Evolutionary conservation across 1,140 invertebrate genomes (phyloP).

Genomic region (Drosophila subpulchrella): DNA sequence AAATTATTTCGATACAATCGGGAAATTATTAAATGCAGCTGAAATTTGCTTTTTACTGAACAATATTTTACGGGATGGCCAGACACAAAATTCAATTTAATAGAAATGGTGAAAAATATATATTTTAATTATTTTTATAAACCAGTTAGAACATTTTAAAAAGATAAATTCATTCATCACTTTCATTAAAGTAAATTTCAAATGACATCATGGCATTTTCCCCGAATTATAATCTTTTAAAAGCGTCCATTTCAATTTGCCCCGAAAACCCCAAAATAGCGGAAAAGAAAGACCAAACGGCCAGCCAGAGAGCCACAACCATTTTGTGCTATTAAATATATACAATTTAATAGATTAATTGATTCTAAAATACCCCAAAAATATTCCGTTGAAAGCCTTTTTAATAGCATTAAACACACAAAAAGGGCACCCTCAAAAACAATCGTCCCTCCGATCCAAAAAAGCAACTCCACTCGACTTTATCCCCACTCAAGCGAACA

Average conservation of each 20-base stretch:
- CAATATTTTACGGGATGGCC: no score
- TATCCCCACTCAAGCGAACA: constrained; percentile 20
- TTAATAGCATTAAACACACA: constrained; percentile 44
- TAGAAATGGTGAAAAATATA: no score
- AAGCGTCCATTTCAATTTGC: constrained; percentile 8
- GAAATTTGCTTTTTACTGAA: no score
- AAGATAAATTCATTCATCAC: not conserved
- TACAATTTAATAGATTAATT: constrained; percentile 51
- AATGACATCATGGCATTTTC: not conserved
- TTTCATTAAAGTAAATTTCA: not conserved
- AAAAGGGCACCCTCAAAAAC: constrained; percentile 28
- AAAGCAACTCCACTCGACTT: constrained; percentile 13
- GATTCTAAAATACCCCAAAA: constrained; percentile 43
- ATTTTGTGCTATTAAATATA: constrained; percentile 40
- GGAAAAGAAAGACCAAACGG: constrained; percentile 2
- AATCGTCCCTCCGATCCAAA: constrained; percentile 11
- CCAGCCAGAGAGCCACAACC: constrained; percentile 26
- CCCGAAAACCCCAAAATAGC: constrained; percentile 14
- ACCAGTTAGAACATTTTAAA: not conserved
- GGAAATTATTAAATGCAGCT: not conserved
- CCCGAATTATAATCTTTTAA: constrained; percentile 2
- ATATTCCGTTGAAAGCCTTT: constrained; percentile 42
- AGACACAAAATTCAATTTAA: no score
- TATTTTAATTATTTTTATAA: no score
- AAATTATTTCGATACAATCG: constrained; percentile 7